Base-by-base conservation (phyloP, 2,113 vertebrate genomes). In the Callorhinus ursinus region DNA sequence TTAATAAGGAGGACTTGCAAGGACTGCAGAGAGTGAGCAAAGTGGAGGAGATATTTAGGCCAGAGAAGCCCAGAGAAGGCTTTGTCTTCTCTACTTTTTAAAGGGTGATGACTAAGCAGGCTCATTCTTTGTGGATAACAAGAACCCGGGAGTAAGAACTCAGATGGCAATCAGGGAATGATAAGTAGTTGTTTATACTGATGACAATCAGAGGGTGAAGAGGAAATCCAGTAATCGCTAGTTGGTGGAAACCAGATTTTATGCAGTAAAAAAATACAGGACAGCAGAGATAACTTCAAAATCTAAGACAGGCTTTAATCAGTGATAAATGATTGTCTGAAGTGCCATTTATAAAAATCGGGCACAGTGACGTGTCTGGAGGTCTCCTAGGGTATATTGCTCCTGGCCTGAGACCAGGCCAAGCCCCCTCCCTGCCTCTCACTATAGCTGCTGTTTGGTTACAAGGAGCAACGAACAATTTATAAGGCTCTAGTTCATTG, bases 231-330 rank as follows among this genome's bases (percentile, higher is more conserved):
- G 5, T 55, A 90, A 86, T 93, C 46, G 39, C 57, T 85, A 14
- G 26, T 77, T 87, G 92, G 51, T 94, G 33, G 67, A 91, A 86
- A 84, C 33, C 42, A 90, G 49, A 33, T 90, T 94, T 93, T 95
- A 69, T 63, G 33, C 51, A 24, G 16, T 93, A 76, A 96, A 72
- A 80, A 80, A 69, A 8, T 31, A 88, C 28, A 55, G n/a, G 16
- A 86, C 24, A 21, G n/a, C 28, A 97, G 90, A 95, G 93, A 82
- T 82, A 28, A 88, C 82, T 95, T 92, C 19, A 90, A 77, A 95
- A 76, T 88, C 36, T 71, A 74, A 93, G 46, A 93, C 76, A 85
- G 36, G 28, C 4, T 55, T 81, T 90, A 19, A 74, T 88, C 90
- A 51, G n/a, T 80, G 65, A 65, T 74, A 91, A 59, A 95, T 89